These are phyloP conservation scores for Nephrotoma appendiculata DNA, from an alignment of 2,888 invertebrate species.

Conservation along the genomic window DNA sequence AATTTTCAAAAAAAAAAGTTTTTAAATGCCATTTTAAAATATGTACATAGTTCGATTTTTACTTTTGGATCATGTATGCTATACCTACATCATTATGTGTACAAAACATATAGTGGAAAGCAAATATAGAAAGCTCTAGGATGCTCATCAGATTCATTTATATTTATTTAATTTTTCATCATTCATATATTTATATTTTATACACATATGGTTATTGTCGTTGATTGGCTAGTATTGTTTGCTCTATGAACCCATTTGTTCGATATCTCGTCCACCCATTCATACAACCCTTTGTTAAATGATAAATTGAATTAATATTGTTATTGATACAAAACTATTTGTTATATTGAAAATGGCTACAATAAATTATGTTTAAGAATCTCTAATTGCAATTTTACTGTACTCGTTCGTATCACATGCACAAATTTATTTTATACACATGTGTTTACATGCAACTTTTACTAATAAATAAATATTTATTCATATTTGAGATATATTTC, in stretches of 20 bases:
- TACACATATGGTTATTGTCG: background rate
- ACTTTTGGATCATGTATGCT: background rate
- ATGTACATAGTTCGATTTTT: background rate
- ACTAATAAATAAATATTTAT: background rate
- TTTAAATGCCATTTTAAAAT: background rate
- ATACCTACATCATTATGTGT: background rate
- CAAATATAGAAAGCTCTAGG: background rate
- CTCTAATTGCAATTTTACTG: background rate
- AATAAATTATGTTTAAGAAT: background rate
- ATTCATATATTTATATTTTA: too few relatives aligned
- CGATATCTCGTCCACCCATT: background rate
- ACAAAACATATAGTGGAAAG: background rate
- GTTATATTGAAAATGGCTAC: background rate
- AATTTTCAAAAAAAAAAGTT: background rate
- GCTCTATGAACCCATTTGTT: background rate
- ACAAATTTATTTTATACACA: background rate
- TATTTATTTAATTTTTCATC: background rate
- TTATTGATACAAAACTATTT: background rate
- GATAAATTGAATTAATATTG: background rate
- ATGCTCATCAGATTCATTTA: background rate
- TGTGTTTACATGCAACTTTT: background rate
- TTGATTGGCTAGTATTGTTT: background rate
- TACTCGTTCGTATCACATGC: too few relatives aligned
- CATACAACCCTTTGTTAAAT: background rate
- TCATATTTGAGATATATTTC: background rate